Conservation (phyloP, 2,888 invertebrate genomes). For the Papilio gigon region DNA sequence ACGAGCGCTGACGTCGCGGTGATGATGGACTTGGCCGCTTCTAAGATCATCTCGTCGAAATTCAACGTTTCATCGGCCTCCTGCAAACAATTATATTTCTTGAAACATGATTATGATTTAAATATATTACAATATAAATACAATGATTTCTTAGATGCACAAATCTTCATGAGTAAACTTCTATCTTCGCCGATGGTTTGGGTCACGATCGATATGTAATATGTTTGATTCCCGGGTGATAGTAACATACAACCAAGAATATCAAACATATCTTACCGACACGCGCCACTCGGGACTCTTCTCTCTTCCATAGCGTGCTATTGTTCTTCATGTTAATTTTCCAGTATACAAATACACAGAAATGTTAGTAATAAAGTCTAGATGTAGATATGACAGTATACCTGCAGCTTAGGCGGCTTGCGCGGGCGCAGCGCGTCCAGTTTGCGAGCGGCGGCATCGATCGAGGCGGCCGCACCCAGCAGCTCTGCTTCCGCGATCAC, state of each 20-base stretch:
- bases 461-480: constrained; percentile 97
- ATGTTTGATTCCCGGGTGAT: constrained; percentile 99
- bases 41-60: constrained; percentile 99
- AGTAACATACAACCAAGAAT: constrained; percentile 98
- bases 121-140: neutral
- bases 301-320: constrained; percentile 18
- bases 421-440: constrained; percentile 95
- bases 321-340: neutral
- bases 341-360: neutral
- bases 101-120: neutral
- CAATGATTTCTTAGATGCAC: neutral
- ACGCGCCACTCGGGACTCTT: constrained; percentile 53
- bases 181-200: constrained; percentile 43
- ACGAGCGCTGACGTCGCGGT: constrained; percentile 98
- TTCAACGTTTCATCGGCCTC: constrained; percentile 96
- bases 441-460: constrained; percentile 98
- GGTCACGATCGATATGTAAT: constrained; percentile 91
- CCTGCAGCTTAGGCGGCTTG: constrained; percentile 88
- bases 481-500: constrained; percentile 99
- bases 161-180: constrained; percentile 22
- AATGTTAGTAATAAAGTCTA: neutral
- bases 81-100: constrained; percentile 68
- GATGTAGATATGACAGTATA: constrained; percentile 41
- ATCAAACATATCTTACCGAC: constrained; percentile 99
- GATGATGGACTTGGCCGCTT: constrained; percentile 98